Base-by-base conservation (phyloP, 1,140 invertebrate species). In the Parasteatoda tepidariorum region DNA sequence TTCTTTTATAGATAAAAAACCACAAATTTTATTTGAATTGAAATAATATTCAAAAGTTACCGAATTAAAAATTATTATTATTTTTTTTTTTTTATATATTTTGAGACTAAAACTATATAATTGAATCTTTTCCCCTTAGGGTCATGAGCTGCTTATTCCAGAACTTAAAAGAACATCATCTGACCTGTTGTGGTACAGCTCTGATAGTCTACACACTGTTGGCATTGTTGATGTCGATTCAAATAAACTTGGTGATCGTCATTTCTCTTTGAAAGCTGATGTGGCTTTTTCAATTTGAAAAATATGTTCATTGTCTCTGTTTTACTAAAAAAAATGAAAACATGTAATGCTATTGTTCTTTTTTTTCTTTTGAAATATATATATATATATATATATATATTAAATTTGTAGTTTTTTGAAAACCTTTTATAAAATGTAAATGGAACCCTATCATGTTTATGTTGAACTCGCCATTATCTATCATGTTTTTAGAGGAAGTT, bases 181-280 rank as follows among this genome's bases (percentile, higher is more conserved):
- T 3, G 73, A 84, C 68, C 71, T 84, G 11, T 41, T 84, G 6
- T 84, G 83, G 83, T 84, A 61, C 54, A 84, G 73, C 28, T 84
- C 83, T 61, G 73, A 61, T 34, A 70, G 73, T 38, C 70, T 84
- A 38, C 26, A 78, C 26, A 78, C 73, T 41, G 54, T 84, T 57
- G 83, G 83, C 31, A 64, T 84, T n/a, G 34, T 84, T 34, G 83
- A 84, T 70, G 26, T 34, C 11, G 33, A 26, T 28, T 70, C 73
- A 61, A 48, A 62, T n/a, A 82, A 70, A 48, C 26, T 30, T 28
- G 22, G 33, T 71, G 78, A 82, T 59, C 78, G 61, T 48, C 66
- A 71, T 22, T 41, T 81, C 22, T 82, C 78, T 15, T 31, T 82
- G 15, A 82, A 82, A 70, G 78, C 78, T 48, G 78, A 82, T 22